Evolutionary conservation across 2,113 vertebrate genomes (phyloP).

Genomic region (Spea bombifrons): DNA sequence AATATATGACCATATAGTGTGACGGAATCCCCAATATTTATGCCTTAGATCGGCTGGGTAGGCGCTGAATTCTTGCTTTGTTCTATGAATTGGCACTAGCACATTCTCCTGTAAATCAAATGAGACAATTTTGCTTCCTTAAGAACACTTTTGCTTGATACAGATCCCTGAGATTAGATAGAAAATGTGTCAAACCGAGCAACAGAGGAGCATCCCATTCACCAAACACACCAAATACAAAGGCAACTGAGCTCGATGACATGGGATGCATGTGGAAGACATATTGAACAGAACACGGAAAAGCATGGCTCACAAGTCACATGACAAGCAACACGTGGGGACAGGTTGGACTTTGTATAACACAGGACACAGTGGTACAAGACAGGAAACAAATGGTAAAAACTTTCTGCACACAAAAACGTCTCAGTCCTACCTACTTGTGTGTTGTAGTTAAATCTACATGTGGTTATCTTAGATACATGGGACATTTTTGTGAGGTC

Average conservation of each 20-base stretch:
- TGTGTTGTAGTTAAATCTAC: too few relatives aligned
- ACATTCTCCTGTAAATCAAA: too few relatives aligned
- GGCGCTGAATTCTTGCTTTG: too few relatives aligned
- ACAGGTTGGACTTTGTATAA: background rate
- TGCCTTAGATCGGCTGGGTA: too few relatives aligned
- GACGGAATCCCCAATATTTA: too few relatives aligned
- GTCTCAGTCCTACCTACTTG: too few relatives aligned
- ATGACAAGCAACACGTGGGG: slow-evolving; percentile 6
- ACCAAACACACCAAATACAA: slow-evolving; percentile 37
- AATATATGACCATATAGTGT: too few relatives aligned
- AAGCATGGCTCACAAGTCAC: background rate
- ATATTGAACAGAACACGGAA: background rate
- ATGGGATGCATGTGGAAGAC: background rate
- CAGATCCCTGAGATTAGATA: slow-evolving; percentile 22
- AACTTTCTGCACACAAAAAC: too few relatives aligned
- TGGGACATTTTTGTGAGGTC: too few relatives aligned
- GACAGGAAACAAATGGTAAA: background rate
- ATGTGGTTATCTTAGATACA: too few relatives aligned
- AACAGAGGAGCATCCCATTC: background rate
- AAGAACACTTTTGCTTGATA: slow-evolving; percentile 21
- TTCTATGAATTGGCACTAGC: too few relatives aligned
- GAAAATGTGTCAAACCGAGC: background rate
- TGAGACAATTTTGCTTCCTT: background rate
- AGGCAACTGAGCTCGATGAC: slow-evolving; percentile 12
- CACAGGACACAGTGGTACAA: slow-evolving; percentile 4